Evolutionary conservation across 2,888 invertebrate genomes (phyloP), one percentile per base, ranked within the genome.

Genomic region (Sussaba pulchella): DNA sequence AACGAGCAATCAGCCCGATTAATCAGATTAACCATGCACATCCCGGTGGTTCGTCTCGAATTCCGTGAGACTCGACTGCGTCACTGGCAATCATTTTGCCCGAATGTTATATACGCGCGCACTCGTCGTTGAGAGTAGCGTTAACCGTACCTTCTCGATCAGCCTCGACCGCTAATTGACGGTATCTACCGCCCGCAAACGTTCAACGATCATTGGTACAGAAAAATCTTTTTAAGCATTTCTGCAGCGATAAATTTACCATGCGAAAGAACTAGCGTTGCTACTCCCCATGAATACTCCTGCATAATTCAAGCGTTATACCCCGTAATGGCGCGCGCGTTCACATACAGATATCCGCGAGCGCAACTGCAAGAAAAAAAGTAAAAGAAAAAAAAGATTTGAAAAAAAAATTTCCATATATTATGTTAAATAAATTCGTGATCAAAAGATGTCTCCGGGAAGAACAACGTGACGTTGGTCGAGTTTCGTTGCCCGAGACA

Each of bases 1-100:
- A 63, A 69, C 70, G 41, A 24, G 81, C 78, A 78, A 81, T 81
- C 81, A 61, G 81, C 52, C 73, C 70, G 81, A 81, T 81, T 81
- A 81, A 81, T 81, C 81, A 78, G 78, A 78, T 81, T 81, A 81
- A 81, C 77, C 78, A 78, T 57, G 43, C 31, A 2, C 57, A 9
- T 43, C 43, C 57, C 26, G 41, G 54, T 24, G 26, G 70, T 70
- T 70, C 54, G 41, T 70, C 43, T 45, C 70, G 45, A 57, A 57
- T 19, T 69, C 45, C 70, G 70, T 57, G 70, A 70, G 70, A 57
- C 43, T 57, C 54, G 43, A 57, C 70, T 54, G 54, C 70, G 57
- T 57, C 70, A 70, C 26, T 69, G 45, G 43, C 45, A 31, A 10
- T 12, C 12, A 6, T n/a, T 21, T 19, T 1, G 21, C 36, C 67